Conservation (phyloP, 2,888 invertebrate genomes). For the Drosophila sordidapex region DNA sequence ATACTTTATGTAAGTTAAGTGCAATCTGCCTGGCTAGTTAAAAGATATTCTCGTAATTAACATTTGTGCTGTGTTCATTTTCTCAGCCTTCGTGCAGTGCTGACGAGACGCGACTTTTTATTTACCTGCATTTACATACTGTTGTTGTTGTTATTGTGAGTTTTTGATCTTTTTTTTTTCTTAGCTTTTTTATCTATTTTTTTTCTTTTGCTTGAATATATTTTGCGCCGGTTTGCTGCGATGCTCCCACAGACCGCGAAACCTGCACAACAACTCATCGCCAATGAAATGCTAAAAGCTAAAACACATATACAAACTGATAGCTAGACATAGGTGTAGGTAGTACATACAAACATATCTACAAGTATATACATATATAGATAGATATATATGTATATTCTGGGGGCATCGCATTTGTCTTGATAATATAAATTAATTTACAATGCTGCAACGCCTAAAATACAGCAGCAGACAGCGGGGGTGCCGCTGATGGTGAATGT, state of each 20-base stretch:
- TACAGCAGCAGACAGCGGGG: neutral
- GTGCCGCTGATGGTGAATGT: neutral
- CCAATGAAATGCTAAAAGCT: conserved; percentile 78
- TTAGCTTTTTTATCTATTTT: conserved; percentile 9
- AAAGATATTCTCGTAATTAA: conserved; percentile 76
- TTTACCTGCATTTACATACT: conserved; percentile 50
- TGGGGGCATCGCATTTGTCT: conserved; percentile 65
- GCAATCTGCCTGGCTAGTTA: conserved; percentile 57
- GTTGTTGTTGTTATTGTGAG: conserved; percentile 31
- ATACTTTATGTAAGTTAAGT: conserved; percentile 54
- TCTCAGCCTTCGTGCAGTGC: conserved; percentile 81
- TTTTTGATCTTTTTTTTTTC: conserved; percentile 19
- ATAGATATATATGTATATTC: neutral
- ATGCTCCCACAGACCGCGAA: conserved; percentile 77
- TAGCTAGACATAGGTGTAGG: conserved; percentile 4
- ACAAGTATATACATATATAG: conserved; percentile 2
- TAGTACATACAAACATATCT: conserved; percentile 2
- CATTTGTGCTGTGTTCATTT: conserved; percentile 79
- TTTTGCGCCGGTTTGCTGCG: conserved; percentile 73
- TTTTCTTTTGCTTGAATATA: conserved; percentile 57
- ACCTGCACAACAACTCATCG: conserved; percentile 75
- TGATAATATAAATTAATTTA: conserved; percentile 78
- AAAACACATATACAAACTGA: conserved; percentile 36
- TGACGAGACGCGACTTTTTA: conserved; percentile 43
- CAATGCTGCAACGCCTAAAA: conserved; percentile 68